Base-by-base conservation (phyloP, 2,888 invertebrate genomes). In the Watsonalla binaria region DNA sequence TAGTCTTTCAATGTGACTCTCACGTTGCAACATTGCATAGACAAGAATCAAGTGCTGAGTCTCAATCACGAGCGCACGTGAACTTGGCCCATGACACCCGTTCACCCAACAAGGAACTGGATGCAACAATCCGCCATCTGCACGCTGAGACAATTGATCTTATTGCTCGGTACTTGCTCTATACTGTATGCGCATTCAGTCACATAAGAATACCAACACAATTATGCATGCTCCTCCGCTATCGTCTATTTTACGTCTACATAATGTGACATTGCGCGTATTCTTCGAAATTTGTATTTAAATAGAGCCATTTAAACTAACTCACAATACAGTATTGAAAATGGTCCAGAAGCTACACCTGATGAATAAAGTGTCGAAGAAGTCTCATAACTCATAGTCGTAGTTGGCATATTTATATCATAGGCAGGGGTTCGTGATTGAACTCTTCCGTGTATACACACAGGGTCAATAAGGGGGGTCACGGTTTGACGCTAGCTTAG, bases 381-480 rank as follows among this genome's bases (percentile, higher is more conserved):
- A 73, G 70, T 72, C 68, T 68, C 66, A 70, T 80, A 79, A 73
- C 61, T 74, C 71, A 74, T 66, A 74, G 71, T 67, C 63, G 60
- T 62, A 61, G 62, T 51, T 54, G 54, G 61, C 56, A 52, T 68
- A 64, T 64, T 68, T 73, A 72, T 74, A 68, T 67, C 64, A 68
- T 66, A 72, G 61, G 68, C 63, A 66, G 66, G 68, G 68, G 66
- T 66, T 69, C 74, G 71, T 85, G 85, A 89, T 86, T 86, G 84
- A 84, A 82, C 78, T 81, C 87, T 88, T 89, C 89, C 88, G 86
- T 74, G 78, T 77, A 69, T 71, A 14, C 9, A 14, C 9, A 37
- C 14, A 78, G 85, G 87, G 86, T 87, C 87, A 86, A 78, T 74
- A 65, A 76, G 76, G 72, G 72, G 76, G 87, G 87, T 87, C 86